Base-by-base conservation (phyloP, 37 sponge, comb jelly and placozoan genomes). In the Cladorhizidae sp. region DNA sequence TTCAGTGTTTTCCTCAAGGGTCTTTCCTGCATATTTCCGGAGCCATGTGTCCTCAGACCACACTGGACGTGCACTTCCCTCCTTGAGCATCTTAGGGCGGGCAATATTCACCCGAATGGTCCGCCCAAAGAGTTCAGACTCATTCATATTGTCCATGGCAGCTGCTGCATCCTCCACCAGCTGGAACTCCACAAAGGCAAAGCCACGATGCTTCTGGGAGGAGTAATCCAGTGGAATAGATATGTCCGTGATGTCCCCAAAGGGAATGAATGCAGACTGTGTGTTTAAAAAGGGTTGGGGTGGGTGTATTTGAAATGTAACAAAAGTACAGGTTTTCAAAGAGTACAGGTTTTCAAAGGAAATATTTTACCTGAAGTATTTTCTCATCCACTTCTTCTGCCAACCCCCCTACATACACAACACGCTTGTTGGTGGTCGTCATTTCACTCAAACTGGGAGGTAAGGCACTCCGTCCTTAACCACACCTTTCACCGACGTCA, bases 91-190 rank as follows among this genome's bases (percentile, higher is more conserved):
- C 85, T 91, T 95, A 2, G 99, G 99, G 57, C 87, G 83, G 22
- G 99, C 99, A 55, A 96, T 57, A 72, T 94, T 96, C 57, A 93
- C 95, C 64, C 86, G 67, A 39, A 99, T 87, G 0, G 99, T 99
- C 7, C 95, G 71, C 0, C 99, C 99, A 80, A 79, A 96, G 54
- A 99, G 80, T 57, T 99, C 99, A 5, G 97, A 88, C 42, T 99
- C 95, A 75, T 96, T 90, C 99, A 99, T 99, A 74, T 99, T 99
- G 83, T 99, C 99, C 26, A 96, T 89, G 36, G 99, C 99, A 57
- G 99, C 99, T n/a, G 97, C 95, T 17, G 96, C 97, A 85, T 99
- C 99, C 73, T 99, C 99, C 28, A 90, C 82, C 20, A 83, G 74
- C 78, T 96, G 96, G 64, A 94, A 96, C 75, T 99, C 99, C 33